Base-by-base conservation (phyloP, 2,888 invertebrate species). In the Amorpha juglandis region DNA sequence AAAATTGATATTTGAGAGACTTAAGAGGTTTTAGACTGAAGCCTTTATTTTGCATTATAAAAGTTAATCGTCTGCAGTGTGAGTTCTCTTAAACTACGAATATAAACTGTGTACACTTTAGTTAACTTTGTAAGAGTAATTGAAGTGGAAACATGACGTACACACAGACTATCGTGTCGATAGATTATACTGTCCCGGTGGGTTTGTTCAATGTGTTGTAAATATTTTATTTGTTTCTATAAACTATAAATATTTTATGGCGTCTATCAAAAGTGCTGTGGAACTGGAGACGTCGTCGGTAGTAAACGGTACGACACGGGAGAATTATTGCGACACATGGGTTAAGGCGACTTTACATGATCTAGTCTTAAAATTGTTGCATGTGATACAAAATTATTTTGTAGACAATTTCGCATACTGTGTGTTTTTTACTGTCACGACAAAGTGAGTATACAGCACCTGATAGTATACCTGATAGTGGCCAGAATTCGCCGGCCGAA, bases 191-290 rank as follows among this genome's bases (percentile, higher is more conserved):
- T 12, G 7, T 62, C 27, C 47, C 14, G 0, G n/a, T 27, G 14
- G 27, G 4, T n/a, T 38, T 58, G 19, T 42, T 58, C 38, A 38
- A 55, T 47, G 50, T 16, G 65, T 19, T 71, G 70, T 79, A 77
- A 80, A 80, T 79, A 77, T 80, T 79, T 80, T 80, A 80, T 80
- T 76, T 74, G 74, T 66, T 65, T 70, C 74, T 71, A 77, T 79
- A 80, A 75, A 78, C 77, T 75, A 78, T 79, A 76, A 80, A 80
- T 78, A 78, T 79, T 80, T 80, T 79, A 80, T 66, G 69, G 65
- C 66, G 63, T 67, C 65, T 69, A 68, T 71, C 72, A 78, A 62
- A 51, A 63, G 74, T 72, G 70, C 70, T 69, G 71, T 70, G 64
- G 67, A 27, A 27, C 27, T 62, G 53, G 50, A 45, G 50, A 45